Conservation (phyloP, 2,113 vertebrate species). For the Ammodytes marinus region DNA sequence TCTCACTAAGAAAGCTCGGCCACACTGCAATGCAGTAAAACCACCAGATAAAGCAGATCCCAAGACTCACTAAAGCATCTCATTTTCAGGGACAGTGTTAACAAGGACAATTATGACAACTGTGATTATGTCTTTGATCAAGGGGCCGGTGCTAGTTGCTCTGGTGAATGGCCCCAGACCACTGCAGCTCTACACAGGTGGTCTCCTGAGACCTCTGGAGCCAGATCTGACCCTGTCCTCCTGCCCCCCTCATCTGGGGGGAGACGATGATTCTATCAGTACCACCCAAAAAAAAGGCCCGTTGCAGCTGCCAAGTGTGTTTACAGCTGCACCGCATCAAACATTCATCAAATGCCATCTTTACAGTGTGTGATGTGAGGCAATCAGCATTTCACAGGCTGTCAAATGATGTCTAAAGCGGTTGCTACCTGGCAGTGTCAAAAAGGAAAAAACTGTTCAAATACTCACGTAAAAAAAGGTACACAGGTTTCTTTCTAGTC, state of each 20-base stretch:
- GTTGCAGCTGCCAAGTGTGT: conserved; percentile 85
- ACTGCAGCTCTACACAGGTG: conserved; percentile 72
- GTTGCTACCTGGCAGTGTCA: conserved; percentile 84
- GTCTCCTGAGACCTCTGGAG: conserved; percentile 73
- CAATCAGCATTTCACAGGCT: conserved; percentile 88
- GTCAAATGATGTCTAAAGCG: conserved; percentile 84
- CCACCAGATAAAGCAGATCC: conserved; percentile 50
- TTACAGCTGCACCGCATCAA: conserved; percentile 86
- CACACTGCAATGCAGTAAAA: conserved; percentile 71
- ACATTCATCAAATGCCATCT: conserved; percentile 88
- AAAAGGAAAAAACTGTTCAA: conserved; percentile 78
- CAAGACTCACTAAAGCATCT: conserved; percentile 66
- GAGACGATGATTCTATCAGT: conserved; percentile 74
- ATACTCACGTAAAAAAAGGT: conserved; percentile 62
- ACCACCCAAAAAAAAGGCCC: conserved; percentile 53
- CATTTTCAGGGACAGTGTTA: conserved; percentile 71
- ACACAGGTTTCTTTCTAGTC: conserved; percentile 76
- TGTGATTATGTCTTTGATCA: conserved; percentile 79
- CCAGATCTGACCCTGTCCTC: conserved; percentile 77
- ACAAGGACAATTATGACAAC: conserved; percentile 78
- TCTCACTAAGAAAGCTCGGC: conserved; percentile 58
- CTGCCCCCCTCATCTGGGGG: conserved; percentile 70
- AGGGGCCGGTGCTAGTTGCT: conserved; percentile 52
- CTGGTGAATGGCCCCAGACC: conserved; percentile 71
- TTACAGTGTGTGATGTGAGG: conserved; percentile 86